A percentile compares a stretch with the other conserved stretches of the same genome.
Evolutionary conservation across 2,888 invertebrate species (phyloP).

Genomic region (Drosophila buzzatii): DNA sequence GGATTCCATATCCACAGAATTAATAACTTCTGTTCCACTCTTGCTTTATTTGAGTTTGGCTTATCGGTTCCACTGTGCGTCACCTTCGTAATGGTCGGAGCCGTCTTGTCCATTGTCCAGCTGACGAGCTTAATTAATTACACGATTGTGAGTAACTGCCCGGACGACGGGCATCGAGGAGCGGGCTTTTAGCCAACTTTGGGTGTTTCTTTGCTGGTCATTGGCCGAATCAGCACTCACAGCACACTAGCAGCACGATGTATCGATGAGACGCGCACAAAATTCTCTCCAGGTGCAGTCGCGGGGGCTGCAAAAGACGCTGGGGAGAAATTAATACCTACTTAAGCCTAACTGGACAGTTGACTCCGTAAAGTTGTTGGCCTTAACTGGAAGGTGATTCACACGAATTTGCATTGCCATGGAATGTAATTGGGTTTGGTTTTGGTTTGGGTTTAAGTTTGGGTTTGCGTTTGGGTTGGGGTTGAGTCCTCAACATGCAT

Average conservation of each 20-base stretch:
- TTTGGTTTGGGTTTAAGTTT: not conserved
- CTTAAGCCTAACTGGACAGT: constrained; percentile 80
- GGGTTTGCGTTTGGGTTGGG: not conserved
- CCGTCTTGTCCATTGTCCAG: constrained; percentile 69
- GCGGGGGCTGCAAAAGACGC: constrained; percentile 29
- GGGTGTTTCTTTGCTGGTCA: constrained; percentile 46
- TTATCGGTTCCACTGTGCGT: constrained; percentile 52
- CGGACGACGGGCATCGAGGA: not conserved
- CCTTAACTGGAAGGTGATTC: constrained; percentile 64
- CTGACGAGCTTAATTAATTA: constrained; percentile 84
- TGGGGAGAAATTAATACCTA: constrained; percentile 83
- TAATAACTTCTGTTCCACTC: not conserved
- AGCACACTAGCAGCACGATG: not conserved
- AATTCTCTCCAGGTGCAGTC: constrained; percentile 38
- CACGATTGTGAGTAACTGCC: constrained; percentile 78
- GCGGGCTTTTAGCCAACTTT: constrained; percentile 28
- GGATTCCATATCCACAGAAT: not conserved
- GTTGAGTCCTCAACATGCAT: not conserved
- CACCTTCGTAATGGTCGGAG: constrained; percentile 28
- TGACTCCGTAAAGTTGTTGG: constrained; percentile 44
- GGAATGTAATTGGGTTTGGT: constrained; percentile 9
- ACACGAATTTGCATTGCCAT: constrained; percentile 31
- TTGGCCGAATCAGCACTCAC: constrained; percentile 29
- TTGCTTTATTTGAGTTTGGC: no score
- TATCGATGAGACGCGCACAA: constrained; percentile 42